Evolutionary conservation across 2,888 invertebrate species (phyloP), one percentile per base, ranked within the genome.

Genomic region (Dicroscelio sp.): DNA sequence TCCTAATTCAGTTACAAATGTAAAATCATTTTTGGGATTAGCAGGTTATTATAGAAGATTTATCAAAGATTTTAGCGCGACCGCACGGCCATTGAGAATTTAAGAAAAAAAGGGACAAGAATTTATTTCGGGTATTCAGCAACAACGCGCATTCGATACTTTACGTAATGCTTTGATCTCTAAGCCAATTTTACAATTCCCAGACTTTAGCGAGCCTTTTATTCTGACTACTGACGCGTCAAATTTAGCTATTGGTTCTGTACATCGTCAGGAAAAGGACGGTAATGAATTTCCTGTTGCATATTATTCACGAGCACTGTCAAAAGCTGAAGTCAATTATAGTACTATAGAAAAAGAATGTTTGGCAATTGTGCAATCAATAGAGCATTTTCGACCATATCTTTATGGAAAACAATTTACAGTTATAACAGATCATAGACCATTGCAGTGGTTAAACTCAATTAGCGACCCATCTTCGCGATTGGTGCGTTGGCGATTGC

Each of bases 301-400:
- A 0, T 73, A 73, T 48, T 30, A 73, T 14, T 35, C 30, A 1
- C 17, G 30, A 27, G 14, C 48, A 0, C 14, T 73, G 12, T n/a
- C 5, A 12, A 5, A 10, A 0, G 20, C 27, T n/a, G 48, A 73
- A 48, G 27, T 12, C 14, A 73, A 73, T 17, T 73, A 73, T 30
- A 94, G 71, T 27, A 73, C 71, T 17, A 73, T 73, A 5, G 71
- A 73, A 73, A 73, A 73, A n/a, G 71, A 73, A 17, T 73, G 71
- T 20, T 52, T 73, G 20, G 71, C 71, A 17, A 52, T 73, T 14
- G 52, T 73, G 5, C 48, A 43, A 17, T 30, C 52, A 6, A 31
- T 73, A 2, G 52, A 73, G 52, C 71, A 73, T 52, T 73, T 48
- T 30, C 27, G 71, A n/a, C 71, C 71, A 3, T 73, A 73, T 20